A percentile compares a stretch with the other conserved stretches of the same genome.
Evolutionary conservation across 2,113 vertebrate species (phyloP).

Genomic region (Python bivittatus): DNA sequence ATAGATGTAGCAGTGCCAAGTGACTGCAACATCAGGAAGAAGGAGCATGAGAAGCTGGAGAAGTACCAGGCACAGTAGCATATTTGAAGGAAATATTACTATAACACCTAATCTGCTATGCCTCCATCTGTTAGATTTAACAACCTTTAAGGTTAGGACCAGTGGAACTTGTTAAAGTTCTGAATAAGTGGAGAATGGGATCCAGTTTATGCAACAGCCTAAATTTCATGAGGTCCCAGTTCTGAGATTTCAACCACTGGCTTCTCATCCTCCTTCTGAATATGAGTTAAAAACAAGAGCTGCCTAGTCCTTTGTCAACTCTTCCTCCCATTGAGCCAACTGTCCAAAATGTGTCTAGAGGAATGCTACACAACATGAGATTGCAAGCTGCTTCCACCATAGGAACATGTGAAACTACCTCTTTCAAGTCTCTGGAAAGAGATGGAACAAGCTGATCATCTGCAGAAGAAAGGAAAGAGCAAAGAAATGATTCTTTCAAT

Average conservation of each 20-base stretch:
- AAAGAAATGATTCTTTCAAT: background rate
- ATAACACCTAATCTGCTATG: background rate
- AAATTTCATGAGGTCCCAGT: background rate
- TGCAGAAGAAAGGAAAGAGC: background rate
- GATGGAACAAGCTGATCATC: background rate
- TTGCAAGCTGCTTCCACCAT: background rate
- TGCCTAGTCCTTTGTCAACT: background rate
- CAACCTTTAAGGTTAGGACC: no score
- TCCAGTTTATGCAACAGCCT: background rate
- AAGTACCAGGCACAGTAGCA: no score
- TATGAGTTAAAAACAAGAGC: background rate
- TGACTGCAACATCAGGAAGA: no score
- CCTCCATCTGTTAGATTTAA: background rate
- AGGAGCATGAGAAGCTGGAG: no score
- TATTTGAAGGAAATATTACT: background rate
- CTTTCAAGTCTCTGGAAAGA: background rate
- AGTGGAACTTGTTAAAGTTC: background rate
- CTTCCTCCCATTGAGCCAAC: background rate
- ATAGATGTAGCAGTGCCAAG: no score
- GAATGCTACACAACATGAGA: background rate
- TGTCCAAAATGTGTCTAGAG: background rate
- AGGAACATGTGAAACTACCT: background rate
- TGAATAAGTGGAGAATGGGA: background rate
- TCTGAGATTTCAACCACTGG: background rate
- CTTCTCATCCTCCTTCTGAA: background rate